Base-by-base conservation (phyloP, 2,888 invertebrate genomes). In the Hololepta plana region DNA sequence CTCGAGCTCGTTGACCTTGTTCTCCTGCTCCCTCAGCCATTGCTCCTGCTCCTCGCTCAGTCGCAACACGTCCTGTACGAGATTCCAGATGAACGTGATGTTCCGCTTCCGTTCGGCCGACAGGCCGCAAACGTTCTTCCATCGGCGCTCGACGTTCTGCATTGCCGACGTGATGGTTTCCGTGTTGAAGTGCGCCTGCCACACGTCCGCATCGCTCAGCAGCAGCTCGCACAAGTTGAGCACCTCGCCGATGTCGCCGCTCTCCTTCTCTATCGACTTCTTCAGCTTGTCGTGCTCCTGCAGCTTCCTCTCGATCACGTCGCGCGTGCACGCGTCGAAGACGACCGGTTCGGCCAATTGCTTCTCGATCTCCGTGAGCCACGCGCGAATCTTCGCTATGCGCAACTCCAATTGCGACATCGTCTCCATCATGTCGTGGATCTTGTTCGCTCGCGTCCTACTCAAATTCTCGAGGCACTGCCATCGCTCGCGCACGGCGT, bases 181-280 rank as follows among this genome's bases (percentile, higher is more conserved):
- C 0, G 72, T 67, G 34, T 76, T 72, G 27, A 80, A 72, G 38
- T 76, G 70, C 1, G 69, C 67, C 41, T 72, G 74, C 51, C 71
- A 67, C 0, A 70, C 61, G 37, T 80, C 76, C 2, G 72, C 67
- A 40, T 84, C 81, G 40, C 65, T 75, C 23, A 82, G 55, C 2
- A 84, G 54, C 23, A 80, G 62, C 41, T 84, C 80, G 41, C 81
- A 80, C 9, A 79, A 62, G 44, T 80, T 82, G 2, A 85, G 52
- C 0, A 81, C 69, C 44, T 82, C 79, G 2, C 73, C 75, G 3
- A 87, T 67, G 39, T 76, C 73, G 24, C 68, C 67, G 44, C 80
- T 80, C 43, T 82, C 74, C 10, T 67, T 62, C 47, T 82, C 80
- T 20, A 87, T 75, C 4, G 64, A 67, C 31, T 70, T 72, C 43